These are phyloP conservation scores for Ceratotherium simum DNA, from an alignment of 2,113 vertebrate genomes.

Conservation along the genomic window DNA sequence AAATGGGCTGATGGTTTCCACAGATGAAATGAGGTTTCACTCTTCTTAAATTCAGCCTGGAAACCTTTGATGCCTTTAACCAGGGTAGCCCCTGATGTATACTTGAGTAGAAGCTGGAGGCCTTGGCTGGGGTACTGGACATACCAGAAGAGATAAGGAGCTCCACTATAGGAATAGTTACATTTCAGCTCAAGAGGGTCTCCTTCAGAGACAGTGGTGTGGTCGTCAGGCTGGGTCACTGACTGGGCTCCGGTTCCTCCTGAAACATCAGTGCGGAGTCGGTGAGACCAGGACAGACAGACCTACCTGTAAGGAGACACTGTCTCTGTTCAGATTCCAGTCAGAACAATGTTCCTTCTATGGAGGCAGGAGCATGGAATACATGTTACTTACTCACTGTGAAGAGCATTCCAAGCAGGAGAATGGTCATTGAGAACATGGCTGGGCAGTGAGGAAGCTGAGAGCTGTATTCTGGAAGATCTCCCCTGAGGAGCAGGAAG, in stretches of 20 bases:
- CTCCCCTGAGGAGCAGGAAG: neutral
- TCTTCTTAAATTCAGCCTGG: conserved; percentile 1
- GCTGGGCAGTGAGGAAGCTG: neutral
- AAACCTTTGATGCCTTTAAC: conserved; percentile 53
- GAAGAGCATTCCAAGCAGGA: conserved; percentile 3
- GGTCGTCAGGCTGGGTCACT: neutral
- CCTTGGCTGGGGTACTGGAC: neutral
- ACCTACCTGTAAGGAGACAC: neutral
- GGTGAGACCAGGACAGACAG: neutral
- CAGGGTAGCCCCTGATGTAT: fast-evolving
- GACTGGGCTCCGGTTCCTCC: neutral
- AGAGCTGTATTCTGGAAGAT: neutral
- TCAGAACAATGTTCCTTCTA: neutral
- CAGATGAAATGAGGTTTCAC: conserved; percentile 46
- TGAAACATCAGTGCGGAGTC: neutral
- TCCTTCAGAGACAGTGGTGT: neutral
- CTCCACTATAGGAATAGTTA: neutral
- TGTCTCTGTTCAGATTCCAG: neutral
- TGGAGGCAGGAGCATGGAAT: neutral
- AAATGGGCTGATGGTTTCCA: neutral
- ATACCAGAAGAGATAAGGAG: conserved; percentile 39
- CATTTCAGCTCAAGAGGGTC: conserved; percentile 3
- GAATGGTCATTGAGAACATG: neutral
- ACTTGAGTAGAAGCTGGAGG: conserved; percentile 47
- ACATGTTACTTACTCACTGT: conserved; percentile 39